Percentiles rank a stretch among this genome's conserved stretches.
Evolutionary conservation across 2,797 vertebrate genomes (phyloP).

Genomic region (Atherinosoma microstoma): DNA sequence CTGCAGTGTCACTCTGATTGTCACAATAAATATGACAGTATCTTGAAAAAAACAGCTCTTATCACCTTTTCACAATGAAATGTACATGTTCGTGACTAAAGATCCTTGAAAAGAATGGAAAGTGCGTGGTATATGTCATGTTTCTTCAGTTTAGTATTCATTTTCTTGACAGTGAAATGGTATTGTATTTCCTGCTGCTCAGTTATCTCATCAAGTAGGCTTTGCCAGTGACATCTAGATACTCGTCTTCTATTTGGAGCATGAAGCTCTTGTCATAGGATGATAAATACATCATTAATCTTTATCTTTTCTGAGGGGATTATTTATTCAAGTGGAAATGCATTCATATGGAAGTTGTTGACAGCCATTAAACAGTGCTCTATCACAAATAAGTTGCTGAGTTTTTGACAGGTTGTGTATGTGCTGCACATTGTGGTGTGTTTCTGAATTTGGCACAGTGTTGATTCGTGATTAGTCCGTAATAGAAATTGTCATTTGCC

Average conservation of each 20-base stretch:
- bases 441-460: constrained; percentile 19
- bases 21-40: constrained; percentile 13
- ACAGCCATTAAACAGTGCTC: constrained; percentile 61
- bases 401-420: constrained; percentile 27
- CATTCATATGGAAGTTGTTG: constrained; percentile 51
- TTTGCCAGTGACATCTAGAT: constrained; percentile 49
- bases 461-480: constrained; percentile 34
- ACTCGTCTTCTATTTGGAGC: constrained; percentile 46
- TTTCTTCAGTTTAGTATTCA: constrained; percentile 42
- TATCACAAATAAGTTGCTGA: constrained; percentile 45
- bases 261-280: constrained; percentile 53
- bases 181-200: constrained; percentile 51
- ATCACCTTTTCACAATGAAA: constrained; percentile 9
- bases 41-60: not conserved
- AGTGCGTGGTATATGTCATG: constrained; percentile 7
- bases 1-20: not conserved
- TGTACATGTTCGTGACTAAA: constrained; percentile 14
- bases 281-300: constrained; percentile 76
- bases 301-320: constrained; percentile 63
- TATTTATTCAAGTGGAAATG: constrained; percentile 69
- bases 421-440: constrained; percentile 6
- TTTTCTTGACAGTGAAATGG: constrained; percentile 52
- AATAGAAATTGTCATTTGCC: constrained; percentile 55
- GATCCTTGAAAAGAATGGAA: constrained; percentile 24
- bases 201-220: constrained; percentile 61